phyloP scores from a whole-genome alignment of 2,113 vertebrate species.

The Tauraco erythrolophus region DNA sequence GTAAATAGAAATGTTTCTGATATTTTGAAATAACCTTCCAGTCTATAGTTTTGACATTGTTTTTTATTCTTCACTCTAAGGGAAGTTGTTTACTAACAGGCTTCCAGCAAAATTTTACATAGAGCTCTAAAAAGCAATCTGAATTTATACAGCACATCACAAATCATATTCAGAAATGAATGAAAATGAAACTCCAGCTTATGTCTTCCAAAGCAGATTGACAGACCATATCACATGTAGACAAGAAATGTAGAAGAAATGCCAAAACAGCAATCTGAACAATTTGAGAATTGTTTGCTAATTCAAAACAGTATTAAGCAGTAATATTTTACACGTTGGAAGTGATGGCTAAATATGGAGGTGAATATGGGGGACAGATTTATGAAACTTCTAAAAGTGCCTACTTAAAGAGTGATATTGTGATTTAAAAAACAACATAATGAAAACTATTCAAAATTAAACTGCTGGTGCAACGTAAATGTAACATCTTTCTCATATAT shows the following conservation, averaged over 20 bases:
- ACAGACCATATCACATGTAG: slow-evolving; percentile 32
- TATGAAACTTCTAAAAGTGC: not conserved
- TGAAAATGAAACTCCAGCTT: slow-evolving; percentile 13
- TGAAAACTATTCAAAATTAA: not conserved
- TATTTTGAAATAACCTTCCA: slow-evolving; percentile 77
- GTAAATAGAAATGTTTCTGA: slow-evolving; percentile 74
- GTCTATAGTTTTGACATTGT: slow-evolving; percentile 68
- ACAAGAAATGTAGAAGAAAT: slow-evolving; percentile 1
- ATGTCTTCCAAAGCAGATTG: not conserved
- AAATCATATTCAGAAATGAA: slow-evolving; percentile 7
- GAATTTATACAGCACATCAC: not conserved
- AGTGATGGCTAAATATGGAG: not conserved
- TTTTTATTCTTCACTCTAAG: slow-evolving; percentile 65
- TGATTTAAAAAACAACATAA: not conserved
- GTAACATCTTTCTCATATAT: not conserved
- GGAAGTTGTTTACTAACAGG: slow-evolving; percentile 57
- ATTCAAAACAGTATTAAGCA: slow-evolving; percentile 36
- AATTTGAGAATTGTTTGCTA: slow-evolving; percentile 14
- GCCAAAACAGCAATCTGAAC: slow-evolving; percentile 3
- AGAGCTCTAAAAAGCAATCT: not conserved
- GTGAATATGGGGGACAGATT: not conserved
- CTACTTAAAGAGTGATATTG: not conserved
- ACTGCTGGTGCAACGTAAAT: not conserved
- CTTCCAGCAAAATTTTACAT: not conserved
- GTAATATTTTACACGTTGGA: not conserved